These are phyloP conservation scores for Megalopta genalis DNA, from an alignment of 1,140 invertebrate genomes.

Conservation along the genomic window DNA sequence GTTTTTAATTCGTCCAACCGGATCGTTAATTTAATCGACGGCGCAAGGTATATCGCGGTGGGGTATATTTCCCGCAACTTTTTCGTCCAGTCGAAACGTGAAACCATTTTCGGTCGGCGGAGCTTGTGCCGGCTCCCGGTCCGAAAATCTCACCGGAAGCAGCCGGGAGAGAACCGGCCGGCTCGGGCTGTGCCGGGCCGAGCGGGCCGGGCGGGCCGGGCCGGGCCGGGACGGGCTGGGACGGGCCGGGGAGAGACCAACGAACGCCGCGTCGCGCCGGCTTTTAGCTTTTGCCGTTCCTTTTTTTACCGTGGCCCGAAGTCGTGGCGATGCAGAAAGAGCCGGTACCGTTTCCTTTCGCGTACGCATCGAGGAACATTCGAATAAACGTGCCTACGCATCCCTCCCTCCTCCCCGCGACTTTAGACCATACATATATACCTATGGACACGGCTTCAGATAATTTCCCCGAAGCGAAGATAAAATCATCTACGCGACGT, in stretches of 20 bases:
- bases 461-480: too few species aligned
- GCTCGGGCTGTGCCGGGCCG: too few species aligned
- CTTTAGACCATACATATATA: too few species aligned
- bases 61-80: too few species aligned
- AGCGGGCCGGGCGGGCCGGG: not conserved
- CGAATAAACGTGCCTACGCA: slow-evolving; percentile 45
- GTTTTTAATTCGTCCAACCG: too few species aligned
- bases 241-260: slow-evolving; percentile 1
- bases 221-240: slow-evolving; percentile 2
- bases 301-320: slow-evolving; percentile 10
- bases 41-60: too few species aligned
- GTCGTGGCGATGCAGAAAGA: slow-evolving; percentile 23
- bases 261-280: slow-evolving; percentile 7
- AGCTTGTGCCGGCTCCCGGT: not conserved
- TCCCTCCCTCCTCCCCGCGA: not conserved
- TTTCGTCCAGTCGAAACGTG: not conserved
- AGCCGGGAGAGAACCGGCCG: slow-evolving; percentile 10
- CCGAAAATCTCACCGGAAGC: slow-evolving; percentile 37
- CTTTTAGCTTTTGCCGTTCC: not conserved
- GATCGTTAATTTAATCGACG: too few species aligned
- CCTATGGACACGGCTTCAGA: too few species aligned
- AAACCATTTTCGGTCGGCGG: not conserved
- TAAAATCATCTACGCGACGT: too few species aligned
- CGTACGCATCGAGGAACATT: slow-evolving; percentile 25
- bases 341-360: slow-evolving; percentile 43